Base-by-base conservation (phyloP, 2,797 vertebrate genomes). In the Rhinoraja longicauda region DNA sequence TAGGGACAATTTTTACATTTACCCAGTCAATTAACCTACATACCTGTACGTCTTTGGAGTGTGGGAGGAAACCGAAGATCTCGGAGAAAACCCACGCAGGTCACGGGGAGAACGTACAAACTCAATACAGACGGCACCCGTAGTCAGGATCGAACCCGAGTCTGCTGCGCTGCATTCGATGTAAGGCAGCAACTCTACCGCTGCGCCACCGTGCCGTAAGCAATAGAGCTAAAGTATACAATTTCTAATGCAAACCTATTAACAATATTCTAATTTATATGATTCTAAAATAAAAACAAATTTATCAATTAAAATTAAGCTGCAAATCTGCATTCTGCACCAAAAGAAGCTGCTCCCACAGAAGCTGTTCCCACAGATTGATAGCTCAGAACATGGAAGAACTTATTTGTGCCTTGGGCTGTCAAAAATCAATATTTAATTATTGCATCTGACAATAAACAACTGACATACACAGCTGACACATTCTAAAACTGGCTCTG, bases 351-450 rank as follows among this genome's bases (percentile, higher is more conserved):
- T 57, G 26, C 45, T 59, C 53, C 24, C 29, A 88, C 57, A 29
- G 29, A 19, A n/a, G 45, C 10, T 57, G 26, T 45, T 59, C 53
- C 24, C 29, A 88, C 57, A 29, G 29, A 19, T 62, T n/a, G 57
- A n/a, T 62, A 32, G 0, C 15, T n/a, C 29, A 62, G 29, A 57
- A 57, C 29, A 13, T 36, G 17, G 7, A 78, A 39, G 24, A 72
- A 70, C 1, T 17, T 9, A 70, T 70, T 36, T 78, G 77, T 78
- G 77, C 84, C 57, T 32, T 32, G n/a, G 59, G 59, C 29, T 24
- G 84, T 64, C 84, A 59, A 64, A 88, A 88, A 88, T 88, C 84
- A 88, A 62, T 88, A 88, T 88, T 32, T 59, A 88, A 88, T 88
- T 59, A 88, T 88, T 29, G 17, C 84, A 88, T 88, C 57, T 62